Conservation (phyloP, 2,888 invertebrate species). For the Hypomecis punctinalis region DNA sequence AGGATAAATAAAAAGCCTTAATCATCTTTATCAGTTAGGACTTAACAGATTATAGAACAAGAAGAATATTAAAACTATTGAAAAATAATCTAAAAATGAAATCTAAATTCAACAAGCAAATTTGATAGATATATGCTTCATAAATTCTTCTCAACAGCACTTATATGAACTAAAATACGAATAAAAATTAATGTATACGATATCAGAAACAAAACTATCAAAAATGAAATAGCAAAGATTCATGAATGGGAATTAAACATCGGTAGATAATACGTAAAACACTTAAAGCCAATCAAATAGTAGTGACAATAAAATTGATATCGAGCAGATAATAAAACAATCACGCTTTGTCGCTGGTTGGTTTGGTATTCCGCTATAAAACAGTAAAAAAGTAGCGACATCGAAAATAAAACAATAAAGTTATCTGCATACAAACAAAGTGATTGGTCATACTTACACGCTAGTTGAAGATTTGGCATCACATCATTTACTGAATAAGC, state of each 20-base stretch:
- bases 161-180: too few relatives aligned
- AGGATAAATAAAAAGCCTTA: too few relatives aligned
- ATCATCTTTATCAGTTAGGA: too few relatives aligned
- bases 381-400: not conserved
- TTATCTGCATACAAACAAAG: not conserved
- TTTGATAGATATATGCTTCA: too few relatives aligned
- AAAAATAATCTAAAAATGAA: too few relatives aligned
- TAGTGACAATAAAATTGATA: not conserved
- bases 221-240: not conserved
- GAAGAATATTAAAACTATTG: too few relatives aligned
- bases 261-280: not conserved
- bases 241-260: not conserved
- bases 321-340: not conserved
- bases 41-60: too few relatives aligned
- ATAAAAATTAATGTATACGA: too few relatives aligned
- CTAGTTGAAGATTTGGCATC: too few relatives aligned
- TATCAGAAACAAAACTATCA: not conserved
- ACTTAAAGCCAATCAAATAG: not conserved
- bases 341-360: not conserved
- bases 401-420: slow-evolving; percentile 9
- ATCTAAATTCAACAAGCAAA: too few relatives aligned
- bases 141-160: too few relatives aligned
- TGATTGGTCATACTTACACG: not conserved
- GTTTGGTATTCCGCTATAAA: not conserved
- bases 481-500: not conserved